These are phyloP conservation scores for Siderastrea siderea DNA, from an alignment of 92 coral and sea anemone species.

Conservation along the genomic window DNA sequence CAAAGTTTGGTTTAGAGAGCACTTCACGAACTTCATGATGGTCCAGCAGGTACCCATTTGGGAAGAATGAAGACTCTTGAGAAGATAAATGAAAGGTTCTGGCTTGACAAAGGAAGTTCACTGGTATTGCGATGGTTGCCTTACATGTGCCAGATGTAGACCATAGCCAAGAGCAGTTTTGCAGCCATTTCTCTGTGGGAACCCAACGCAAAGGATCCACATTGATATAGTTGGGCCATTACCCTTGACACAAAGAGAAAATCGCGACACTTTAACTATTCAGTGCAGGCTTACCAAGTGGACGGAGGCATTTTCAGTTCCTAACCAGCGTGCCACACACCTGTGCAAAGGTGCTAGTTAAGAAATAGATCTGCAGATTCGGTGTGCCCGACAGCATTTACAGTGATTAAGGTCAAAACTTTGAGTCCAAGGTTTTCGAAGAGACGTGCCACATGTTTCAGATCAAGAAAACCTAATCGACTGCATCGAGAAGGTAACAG, in stretches of 20 bases:
- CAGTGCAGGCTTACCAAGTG: conserved; percentile 55
- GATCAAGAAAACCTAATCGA: conserved; percentile 55
- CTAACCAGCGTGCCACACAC: conserved; percentile 46
- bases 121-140: conserved; percentile 49
- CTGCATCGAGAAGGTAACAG: conserved; percentile 63
- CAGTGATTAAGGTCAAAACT: conserved; percentile 57
- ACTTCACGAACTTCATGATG: conserved; percentile 32
- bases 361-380: conserved; percentile 43
- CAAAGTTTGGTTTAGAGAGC: conserved; percentile 24
- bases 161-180: conserved; percentile 33
- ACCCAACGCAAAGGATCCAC: conserved; percentile 64
- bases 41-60: conserved; percentile 45
- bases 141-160: conserved; percentile 36
- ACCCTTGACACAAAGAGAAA: conserved; percentile 49
- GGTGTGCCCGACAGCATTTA: conserved; percentile 65
- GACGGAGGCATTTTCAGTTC: conserved; percentile 54
- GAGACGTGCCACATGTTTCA: conserved; percentile 65
- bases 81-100: conserved; percentile 52
- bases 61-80: conserved; percentile 55
- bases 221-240: conserved; percentile 58
- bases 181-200: conserved; percentile 34
- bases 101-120: conserved; percentile 51
- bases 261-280: conserved; percentile 32
- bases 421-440: conserved; percentile 53
- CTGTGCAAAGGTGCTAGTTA: conserved; percentile 43